These are phyloP conservation scores for Apodemia hepburni DNA, from an alignment of 2,888 invertebrate genomes.

Conservation along the genomic window DNA sequence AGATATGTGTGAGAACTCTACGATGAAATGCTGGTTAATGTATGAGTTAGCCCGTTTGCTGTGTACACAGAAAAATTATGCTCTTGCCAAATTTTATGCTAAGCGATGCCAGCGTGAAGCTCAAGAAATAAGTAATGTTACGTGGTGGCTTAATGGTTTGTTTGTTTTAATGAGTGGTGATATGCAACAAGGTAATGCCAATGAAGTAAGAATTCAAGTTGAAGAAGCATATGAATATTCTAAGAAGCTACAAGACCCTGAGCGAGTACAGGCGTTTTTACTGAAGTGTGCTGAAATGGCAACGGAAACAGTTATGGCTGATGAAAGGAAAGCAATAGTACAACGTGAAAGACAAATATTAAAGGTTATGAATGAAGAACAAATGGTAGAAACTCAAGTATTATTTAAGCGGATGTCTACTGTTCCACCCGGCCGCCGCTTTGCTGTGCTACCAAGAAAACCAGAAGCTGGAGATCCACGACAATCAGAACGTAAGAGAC, in stretches of 20 bases:
- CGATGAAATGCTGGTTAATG: constrained; percentile 71
- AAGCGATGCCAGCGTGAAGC: constrained; percentile 69
- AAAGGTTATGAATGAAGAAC: constrained; percentile 52
- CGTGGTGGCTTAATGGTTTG: constrained; percentile 70
- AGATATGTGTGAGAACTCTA: constrained; percentile 70
- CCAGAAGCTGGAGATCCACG: constrained; percentile 38
- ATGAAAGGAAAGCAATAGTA: constrained; percentile 60
- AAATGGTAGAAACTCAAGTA: constrained; percentile 54
- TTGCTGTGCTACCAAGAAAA: constrained; percentile 59
- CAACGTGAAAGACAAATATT: constrained; percentile 57
- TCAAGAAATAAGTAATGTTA: constrained; percentile 51
- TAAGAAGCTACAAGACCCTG: constrained; percentile 61
- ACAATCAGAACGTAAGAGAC: constrained; percentile 49
- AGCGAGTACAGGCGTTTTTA: constrained; percentile 62
- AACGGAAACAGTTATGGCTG: constrained; percentile 49
- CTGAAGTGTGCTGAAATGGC: constrained; percentile 63
- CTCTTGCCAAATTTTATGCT: constrained; percentile 66
- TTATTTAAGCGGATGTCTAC: constrained; percentile 66
- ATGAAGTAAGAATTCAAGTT: constrained; percentile 64
- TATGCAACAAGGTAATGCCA: constrained; percentile 70
- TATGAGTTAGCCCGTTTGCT: constrained; percentile 65
- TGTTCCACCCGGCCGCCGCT: constrained; percentile 58
- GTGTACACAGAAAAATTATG: constrained; percentile 64
- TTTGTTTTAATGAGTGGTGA: constrained; percentile 70
- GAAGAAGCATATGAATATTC: constrained; percentile 67